phyloP scores from a whole-genome alignment of 2,888 invertebrate species.

The Sialis lutaria region DNA sequence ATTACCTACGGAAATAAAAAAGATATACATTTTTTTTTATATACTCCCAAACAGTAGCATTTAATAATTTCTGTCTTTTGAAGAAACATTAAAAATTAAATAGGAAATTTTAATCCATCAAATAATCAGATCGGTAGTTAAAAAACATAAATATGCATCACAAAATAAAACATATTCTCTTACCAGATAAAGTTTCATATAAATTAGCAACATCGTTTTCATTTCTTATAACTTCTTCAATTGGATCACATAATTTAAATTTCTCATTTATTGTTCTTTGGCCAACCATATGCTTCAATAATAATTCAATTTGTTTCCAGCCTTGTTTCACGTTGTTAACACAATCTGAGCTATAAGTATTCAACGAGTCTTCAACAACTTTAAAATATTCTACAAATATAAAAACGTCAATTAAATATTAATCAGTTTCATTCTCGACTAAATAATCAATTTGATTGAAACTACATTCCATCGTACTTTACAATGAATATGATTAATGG shows the following conservation, averaged over 20 bases:
- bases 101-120: too few relatives aligned
- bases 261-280: conserved; percentile 42
- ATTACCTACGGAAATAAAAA: conserved; percentile 39
- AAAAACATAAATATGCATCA: too few relatives aligned
- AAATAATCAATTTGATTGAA: too few relatives aligned
- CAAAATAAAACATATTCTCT: too few relatives aligned
- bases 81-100: too few relatives aligned
- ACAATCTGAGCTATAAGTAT: conserved; percentile 45
- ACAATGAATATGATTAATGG: too few relatives aligned
- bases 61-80: too few relatives aligned
- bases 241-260: conserved; percentile 63
- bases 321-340: conserved; percentile 44
- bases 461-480: too few relatives aligned
- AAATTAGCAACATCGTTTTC: conserved; percentile 57
- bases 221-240: conserved; percentile 36
- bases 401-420: not conserved
- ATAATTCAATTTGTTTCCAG: conserved; percentile 42
- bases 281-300: conserved; percentile 43
- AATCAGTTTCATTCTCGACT: too few relatives aligned
- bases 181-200: conserved; percentile 42
- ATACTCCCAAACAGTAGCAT: too few relatives aligned
- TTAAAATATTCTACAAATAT: conserved; percentile 53
- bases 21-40: too few relatives aligned
- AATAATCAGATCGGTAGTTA: too few relatives aligned
- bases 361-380: conserved; percentile 61